Base-by-base conservation (phyloP, 2,888 invertebrate genomes). In the Pimpla rufipes region DNA sequence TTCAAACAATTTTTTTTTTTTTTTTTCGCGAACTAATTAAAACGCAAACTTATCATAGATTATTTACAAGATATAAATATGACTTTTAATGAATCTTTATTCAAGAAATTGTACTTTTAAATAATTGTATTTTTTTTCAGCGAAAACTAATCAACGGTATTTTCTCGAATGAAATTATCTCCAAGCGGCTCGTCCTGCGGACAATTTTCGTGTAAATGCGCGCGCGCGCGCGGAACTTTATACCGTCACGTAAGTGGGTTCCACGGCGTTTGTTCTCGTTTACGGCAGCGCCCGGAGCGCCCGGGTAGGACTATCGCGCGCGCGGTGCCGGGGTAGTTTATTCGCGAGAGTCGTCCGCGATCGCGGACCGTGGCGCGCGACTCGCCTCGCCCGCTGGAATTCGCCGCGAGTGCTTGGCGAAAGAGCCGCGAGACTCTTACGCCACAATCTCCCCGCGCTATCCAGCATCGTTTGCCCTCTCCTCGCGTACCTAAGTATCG, bases 311-410 rank as follows among this genome's bases (percentile, higher is more conserved):
- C 29, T 79, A 83, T 16, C n/a, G 57, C 74, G 47, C 74, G 47
- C 67, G 45, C 79, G 82, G 71, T 66, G 59, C 37, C 47, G 74
- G 75, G 76, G 77, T 79, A 67, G 77, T 83, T 83, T 80, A 83
- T 73, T 80, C 77, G n/a, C n/a, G 73, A 79, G 79, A 75, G 70
- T 77, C 79, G 55, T 74, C 73, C 59, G 35, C 29, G 29, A 29
- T 29, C 66, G 70, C 64, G 70, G 81, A 70, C 81, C 76, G 71
- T 64, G 76, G 29, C 29, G 29, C 2, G 29, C 2, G 29, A n/a
- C n/a, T n/a, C n/a, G n/a, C n/a, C n/a, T n/a, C n/a, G n/a, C n/a
- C 5, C 29, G 74, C 55, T 59, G 64, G 66, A 84, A 73, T 73
- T 67, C 68, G 70, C 66, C 50, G 57, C 74, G 71, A 68, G 35